Conservation (phyloP, 2,888 invertebrate species). For the Tenthredo mesomela region DNA sequence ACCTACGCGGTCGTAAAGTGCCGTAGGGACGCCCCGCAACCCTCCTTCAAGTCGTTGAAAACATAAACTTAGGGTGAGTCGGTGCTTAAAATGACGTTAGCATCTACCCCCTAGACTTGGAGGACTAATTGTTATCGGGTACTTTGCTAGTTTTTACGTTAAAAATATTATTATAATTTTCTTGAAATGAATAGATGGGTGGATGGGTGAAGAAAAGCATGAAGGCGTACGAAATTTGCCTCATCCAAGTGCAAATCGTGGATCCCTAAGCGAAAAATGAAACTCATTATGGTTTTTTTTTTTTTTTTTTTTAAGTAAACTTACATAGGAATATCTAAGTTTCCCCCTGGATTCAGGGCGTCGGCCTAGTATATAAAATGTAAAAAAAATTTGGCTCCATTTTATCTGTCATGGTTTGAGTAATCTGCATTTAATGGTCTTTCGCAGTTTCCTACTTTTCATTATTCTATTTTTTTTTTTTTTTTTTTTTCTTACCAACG, state of each 20-base stretch:
- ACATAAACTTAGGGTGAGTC: slow-evolving; percentile 47
- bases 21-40: slow-evolving; percentile 17
- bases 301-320: background rate
- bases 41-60: slow-evolving; percentile 39
- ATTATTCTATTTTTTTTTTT: background rate
- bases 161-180: slow-evolving; percentile 3
- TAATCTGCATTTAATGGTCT: slow-evolving; percentile 10
- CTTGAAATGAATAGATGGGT: background rate
- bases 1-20: slow-evolving; percentile 28
- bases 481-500: background rate
- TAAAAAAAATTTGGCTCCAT: background rate
- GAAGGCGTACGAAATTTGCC: background rate
- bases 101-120: slow-evolving; percentile 15
- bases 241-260: background rate
- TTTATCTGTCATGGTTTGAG: background rate
- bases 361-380: background rate
- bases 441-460: background rate
- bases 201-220: background rate
- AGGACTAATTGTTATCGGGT: slow-evolving; percentile 46
- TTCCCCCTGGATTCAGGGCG: background rate
- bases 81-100: slow-evolving; percentile 44
- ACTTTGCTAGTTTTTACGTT: slow-evolving; percentile 34
- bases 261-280: background rate
- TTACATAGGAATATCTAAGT: background rate
- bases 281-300: background rate